phyloP scores from a whole-genome alignment of 1,140 invertebrate genomes.

The Drosophila erecta region DNA sequence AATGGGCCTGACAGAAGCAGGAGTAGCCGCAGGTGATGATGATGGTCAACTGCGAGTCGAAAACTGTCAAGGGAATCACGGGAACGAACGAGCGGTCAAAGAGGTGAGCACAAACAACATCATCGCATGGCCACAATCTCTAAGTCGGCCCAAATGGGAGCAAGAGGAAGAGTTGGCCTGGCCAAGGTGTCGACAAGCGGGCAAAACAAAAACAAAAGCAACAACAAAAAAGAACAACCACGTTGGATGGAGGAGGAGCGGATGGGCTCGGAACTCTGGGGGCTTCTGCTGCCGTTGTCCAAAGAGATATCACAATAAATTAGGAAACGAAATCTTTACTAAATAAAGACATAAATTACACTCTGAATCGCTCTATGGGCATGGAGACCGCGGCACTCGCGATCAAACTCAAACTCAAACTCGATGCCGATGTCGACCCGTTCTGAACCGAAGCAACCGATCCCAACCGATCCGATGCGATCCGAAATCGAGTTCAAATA shows the following conservation, averaged over 20 bases:
- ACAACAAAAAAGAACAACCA: too few species aligned
- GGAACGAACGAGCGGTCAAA: slow-evolving; percentile 73
- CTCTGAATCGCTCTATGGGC: slow-evolving; percentile 75
- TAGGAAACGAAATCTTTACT: slow-evolving; percentile 85
- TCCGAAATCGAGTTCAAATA: slow-evolving; percentile 57
- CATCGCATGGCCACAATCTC: slow-evolving; percentile 82
- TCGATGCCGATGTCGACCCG: slow-evolving; percentile 13
- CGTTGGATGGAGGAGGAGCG: background rate
- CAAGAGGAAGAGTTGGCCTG: slow-evolving; percentile 12
- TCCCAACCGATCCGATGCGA: slow-evolving; percentile 5
- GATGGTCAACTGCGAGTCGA: slow-evolving; percentile 21
- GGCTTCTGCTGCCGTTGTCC: slow-evolving; percentile 64
- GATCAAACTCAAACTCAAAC: too few species aligned
- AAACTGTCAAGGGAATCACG: slow-evolving; percentile 53
- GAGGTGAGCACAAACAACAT: slow-evolving; percentile 83
- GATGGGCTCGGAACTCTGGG: slow-evolving; percentile 8
- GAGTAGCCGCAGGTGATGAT: slow-evolving; percentile 57
- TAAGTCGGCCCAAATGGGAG: slow-evolving; percentile 53
- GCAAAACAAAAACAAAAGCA: slow-evolving; percentile 34
- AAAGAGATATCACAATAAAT: slow-evolving; percentile 85
- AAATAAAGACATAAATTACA: slow-evolving; percentile 85
- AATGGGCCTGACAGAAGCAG: slow-evolving; percentile 46
- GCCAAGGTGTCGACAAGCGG: slow-evolving; percentile 50
- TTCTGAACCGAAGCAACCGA: slow-evolving; percentile 10
- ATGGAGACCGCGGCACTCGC: slow-evolving; percentile 24